A percentile compares a stretch with the other conserved stretches of the same genome.
Conservation (phyloP, 2,113 vertebrate species). For the Theristicus caerulescens region DNA sequence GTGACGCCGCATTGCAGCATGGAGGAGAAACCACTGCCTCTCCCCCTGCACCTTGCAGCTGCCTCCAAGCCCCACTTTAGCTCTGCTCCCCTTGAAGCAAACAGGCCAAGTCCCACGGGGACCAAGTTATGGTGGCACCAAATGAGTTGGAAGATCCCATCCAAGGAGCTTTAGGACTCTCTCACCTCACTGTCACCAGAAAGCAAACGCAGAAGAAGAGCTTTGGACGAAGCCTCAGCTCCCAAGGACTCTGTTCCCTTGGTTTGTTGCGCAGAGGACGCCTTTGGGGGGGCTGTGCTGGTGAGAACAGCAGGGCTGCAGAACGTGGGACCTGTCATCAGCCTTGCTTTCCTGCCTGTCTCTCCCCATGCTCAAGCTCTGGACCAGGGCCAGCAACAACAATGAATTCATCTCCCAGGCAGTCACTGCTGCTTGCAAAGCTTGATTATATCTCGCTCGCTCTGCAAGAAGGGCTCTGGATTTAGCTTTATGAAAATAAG, state of each 20-base stretch:
- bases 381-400: slow-evolving; percentile 68
- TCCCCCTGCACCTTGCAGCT: background rate
- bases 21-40: background rate
- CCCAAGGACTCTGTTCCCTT: background rate
- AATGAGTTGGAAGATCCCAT: background rate
- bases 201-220: background rate
- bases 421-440: slow-evolving; percentile 34
- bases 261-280: background rate
- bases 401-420: slow-evolving; percentile 62
- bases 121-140: background rate
- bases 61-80: background rate
- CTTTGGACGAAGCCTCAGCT: background rate
- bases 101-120: background rate
- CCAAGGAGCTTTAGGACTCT: background rate
- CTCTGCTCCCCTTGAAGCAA: background rate
- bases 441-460: slow-evolving; percentile 44
- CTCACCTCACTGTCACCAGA: background rate
- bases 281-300: background rate
- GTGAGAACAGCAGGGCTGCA: background rate
- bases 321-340: background rate
- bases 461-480: slow-evolving; percentile 30
- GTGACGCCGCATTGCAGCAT: background rate
- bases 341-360: background rate
- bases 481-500: slow-evolving; percentile 35
- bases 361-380: background rate